Evolutionary conservation across 2,888 invertebrate species (phyloP).

Genomic region (Pharmacophagus antenor): DNA sequence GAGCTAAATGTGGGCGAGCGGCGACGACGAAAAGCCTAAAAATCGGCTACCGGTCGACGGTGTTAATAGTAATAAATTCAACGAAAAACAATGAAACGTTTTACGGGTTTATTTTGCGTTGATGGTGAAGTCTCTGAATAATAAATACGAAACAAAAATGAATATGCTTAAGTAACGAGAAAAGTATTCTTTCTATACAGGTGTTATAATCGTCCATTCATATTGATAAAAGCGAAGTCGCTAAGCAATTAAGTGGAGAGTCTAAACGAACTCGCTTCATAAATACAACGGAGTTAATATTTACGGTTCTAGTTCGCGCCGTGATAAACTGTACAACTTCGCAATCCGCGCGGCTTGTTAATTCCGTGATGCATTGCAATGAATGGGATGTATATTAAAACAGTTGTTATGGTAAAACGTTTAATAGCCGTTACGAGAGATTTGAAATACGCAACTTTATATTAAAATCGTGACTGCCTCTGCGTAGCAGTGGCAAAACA

Average conservation of each 20-base stretch:
- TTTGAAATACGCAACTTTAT: no score
- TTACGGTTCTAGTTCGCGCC: conserved; percentile 44
- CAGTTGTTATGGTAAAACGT: no score
- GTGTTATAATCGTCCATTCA: conserved; percentile 18
- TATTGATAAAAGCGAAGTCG: conserved; percentile 13
- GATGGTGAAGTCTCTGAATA: conserved; percentile 59
- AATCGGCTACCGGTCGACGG: no score
- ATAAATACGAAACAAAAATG: neutral
- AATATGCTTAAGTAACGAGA: neutral
- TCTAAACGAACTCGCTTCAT: conserved; percentile 36
- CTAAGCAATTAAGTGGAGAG: conserved; percentile 15
- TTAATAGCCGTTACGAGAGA: no score
- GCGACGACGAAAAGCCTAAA: no score
- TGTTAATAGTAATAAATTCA: neutral
- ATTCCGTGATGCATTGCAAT: no score
- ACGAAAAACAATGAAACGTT: neutral
- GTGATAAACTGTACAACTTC: conserved; percentile 49
- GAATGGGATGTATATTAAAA: no score
- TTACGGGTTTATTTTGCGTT: no score
- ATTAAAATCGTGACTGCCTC: no score
- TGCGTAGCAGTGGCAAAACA: no score
- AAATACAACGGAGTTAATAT: conserved; percentile 39
- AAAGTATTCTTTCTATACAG: conserved; percentile 24
- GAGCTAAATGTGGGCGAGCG: no score
- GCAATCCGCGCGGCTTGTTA: neutral